phyloP scores from a whole-genome alignment of 1,140 invertebrate genomes.

The Neoseiulus cucumeris region DNA sequence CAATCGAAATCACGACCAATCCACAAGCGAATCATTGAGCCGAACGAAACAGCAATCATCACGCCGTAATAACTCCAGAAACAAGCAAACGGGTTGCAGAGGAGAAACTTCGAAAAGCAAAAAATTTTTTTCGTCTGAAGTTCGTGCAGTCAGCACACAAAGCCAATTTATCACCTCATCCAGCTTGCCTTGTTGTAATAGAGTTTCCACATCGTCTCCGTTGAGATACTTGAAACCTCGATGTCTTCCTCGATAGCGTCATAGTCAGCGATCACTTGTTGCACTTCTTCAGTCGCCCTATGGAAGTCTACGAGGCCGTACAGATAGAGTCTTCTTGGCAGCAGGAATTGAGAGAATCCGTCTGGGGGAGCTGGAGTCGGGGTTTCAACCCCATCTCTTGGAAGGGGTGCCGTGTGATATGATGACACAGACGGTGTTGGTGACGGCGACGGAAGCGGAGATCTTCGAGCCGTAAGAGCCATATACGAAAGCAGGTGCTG shows the following conservation, averaged over 20 bases:
- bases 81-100: too few relatives aligned
- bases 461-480: background rate
- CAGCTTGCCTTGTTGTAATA: background rate
- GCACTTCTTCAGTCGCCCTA: background rate
- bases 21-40: too few relatives aligned
- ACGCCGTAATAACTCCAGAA: too few relatives aligned
- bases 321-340: background rate
- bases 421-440: background rate
- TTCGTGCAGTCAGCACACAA: too few relatives aligned
- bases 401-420: background rate
- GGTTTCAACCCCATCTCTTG: background rate
- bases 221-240: background rate
- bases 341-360: background rate
- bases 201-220: background rate
- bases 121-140: too few relatives aligned
- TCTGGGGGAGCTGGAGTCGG: background rate
- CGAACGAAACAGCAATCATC: too few relatives aligned
- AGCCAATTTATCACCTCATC: too few relatives aligned
- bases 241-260: background rate
- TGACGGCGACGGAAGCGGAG: background rate
- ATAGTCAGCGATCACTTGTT: background rate
- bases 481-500: constrained; percentile 4
- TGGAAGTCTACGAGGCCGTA: background rate
- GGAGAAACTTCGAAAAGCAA: too few relatives aligned
- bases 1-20: too few relatives aligned